phyloP scores from a whole-genome alignment of 2,888 invertebrate genomes.

The Lasioglossum lativentre region DNA sequence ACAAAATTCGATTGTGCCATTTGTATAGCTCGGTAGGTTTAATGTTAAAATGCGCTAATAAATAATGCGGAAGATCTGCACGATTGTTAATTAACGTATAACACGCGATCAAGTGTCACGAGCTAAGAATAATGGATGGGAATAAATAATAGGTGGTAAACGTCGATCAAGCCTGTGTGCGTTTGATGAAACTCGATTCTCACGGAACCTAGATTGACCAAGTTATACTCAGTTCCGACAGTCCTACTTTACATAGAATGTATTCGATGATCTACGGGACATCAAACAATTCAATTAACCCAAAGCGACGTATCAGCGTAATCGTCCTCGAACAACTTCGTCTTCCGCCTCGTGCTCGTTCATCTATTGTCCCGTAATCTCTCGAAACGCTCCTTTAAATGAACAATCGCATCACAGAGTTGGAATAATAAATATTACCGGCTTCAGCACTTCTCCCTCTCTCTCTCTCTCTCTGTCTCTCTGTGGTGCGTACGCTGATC shows the following conservation, averaged over 20 bases:
- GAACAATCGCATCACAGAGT: conserved; percentile 34
- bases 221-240: not conserved
- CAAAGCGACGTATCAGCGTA: conserved; percentile 19
- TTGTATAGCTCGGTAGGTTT: no score
- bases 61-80: no score
- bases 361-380: conserved; percentile 45
- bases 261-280: conserved; percentile 20
- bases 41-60: no score
- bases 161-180: not conserved
- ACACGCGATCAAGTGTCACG: no score
- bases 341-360: conserved; percentile 30
- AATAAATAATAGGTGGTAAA: not conserved
- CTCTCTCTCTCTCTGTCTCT: no score
- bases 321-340: conserved; percentile 32
- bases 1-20: no score
- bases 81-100: no score
- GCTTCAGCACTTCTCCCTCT: not conserved
- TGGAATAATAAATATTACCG: conserved; percentile 20
- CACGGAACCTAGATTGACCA: conserved; percentile 4
- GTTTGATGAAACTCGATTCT: not conserved
- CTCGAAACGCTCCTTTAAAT: conserved; percentile 23
- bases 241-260: not conserved
- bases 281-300: conserved; percentile 36
- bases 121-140: no score
- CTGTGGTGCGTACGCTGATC: not conserved